These are phyloP conservation scores for Peromyscus nudipes DNA, from an alignment of 2,797 vertebrate genomes.

Conservation along the genomic window DNA sequence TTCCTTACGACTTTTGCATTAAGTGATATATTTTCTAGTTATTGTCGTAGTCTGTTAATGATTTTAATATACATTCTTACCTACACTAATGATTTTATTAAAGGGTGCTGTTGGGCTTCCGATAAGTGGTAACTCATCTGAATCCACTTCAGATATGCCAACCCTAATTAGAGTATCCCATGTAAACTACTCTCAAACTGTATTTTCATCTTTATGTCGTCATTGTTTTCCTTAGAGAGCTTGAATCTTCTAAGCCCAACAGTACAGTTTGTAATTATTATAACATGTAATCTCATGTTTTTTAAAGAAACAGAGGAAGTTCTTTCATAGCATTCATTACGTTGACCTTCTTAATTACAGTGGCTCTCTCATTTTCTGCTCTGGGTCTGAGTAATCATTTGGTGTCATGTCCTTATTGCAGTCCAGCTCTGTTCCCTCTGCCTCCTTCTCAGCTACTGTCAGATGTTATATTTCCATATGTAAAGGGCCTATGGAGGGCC, in stretches of 20 bases:
- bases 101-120: background rate
- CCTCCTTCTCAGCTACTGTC: background rate
- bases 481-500: background rate
- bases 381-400: background rate
- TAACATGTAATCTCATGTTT: background rate
- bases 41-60: background rate
- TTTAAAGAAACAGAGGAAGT: background rate
- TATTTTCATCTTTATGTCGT: background rate
- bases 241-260: background rate
- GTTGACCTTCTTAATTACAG: background rate
- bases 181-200: background rate
- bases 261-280: background rate
- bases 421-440: background rate
- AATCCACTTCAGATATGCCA: background rate
- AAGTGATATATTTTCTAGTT: background rate
- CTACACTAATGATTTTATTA: conserved; percentile 1
- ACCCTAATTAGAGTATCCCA: background rate
- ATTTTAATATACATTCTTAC: background rate
- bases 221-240: background rate
- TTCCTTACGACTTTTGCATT: background rate
- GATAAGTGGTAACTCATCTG: background rate
- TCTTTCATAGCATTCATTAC: background rate
- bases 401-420: background rate
- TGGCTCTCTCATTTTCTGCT: background rate
- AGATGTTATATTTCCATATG: background rate